These are phyloP conservation scores for Glaucomys volans DNA, from an alignment of 2,113 vertebrate species.

Conservation along the genomic window DNA sequence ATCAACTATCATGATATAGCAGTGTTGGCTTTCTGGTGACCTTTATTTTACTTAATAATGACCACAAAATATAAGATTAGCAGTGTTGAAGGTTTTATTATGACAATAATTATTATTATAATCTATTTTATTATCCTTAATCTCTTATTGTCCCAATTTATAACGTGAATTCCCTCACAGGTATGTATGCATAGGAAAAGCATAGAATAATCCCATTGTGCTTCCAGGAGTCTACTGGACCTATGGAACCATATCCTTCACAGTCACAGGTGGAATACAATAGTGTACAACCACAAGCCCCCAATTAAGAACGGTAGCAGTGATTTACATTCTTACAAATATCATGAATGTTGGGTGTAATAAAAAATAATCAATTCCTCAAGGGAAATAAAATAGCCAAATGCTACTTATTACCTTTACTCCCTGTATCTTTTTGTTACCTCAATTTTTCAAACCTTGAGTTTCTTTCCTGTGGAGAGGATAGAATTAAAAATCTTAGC, in stretches of 20 bases:
- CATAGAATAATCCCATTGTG: background rate
- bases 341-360: background rate
- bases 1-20: too few species aligned
- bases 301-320: background rate
- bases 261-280: fast-evolving
- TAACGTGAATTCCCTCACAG: background rate
- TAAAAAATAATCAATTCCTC: background rate
- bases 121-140: background rate
- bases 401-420: background rate
- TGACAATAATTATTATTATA: background rate
- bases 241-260: background rate
- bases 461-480: background rate
- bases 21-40: background rate
- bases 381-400: background rate
- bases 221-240: background rate
- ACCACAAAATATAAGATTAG: background rate
- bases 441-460: background rate
- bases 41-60: background rate
- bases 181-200: background rate
- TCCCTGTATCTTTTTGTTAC: background rate
- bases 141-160: background rate
- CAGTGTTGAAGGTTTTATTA: background rate
- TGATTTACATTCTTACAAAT: background rate
- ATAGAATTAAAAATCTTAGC: slow-evolving; percentile 48
- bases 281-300: background rate